phyloP scores from a whole-genome alignment of 2,113 vertebrate species.

The Serinus canaria region DNA sequence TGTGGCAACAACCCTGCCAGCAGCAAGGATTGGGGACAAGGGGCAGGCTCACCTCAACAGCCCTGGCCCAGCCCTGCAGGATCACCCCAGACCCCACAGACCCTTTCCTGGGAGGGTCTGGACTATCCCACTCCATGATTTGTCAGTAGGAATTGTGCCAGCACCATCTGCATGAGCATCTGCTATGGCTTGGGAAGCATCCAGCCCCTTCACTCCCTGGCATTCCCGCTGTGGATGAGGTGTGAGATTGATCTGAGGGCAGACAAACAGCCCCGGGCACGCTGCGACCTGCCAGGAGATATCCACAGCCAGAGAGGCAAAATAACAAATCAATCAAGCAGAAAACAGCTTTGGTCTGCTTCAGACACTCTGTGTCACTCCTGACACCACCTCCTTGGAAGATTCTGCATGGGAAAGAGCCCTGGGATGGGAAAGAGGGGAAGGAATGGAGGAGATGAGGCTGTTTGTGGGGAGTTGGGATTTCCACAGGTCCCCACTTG shows the following conservation, averaged over 20 bases:
- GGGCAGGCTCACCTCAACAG: background rate
- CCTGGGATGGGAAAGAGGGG: background rate
- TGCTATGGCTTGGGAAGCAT: slow-evolving; percentile 6
- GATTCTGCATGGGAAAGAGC: background rate
- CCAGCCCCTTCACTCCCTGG: background rate
- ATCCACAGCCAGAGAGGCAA: background rate
- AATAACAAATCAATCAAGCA: background rate
- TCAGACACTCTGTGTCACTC: background rate
- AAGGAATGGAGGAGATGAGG: fast-evolving
- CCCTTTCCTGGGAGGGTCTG: background rate
- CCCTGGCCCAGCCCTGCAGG: background rate
- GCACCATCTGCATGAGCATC: slow-evolving; percentile 1
- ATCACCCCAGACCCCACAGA: background rate
- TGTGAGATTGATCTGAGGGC: background rate
- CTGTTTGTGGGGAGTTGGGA: background rate
- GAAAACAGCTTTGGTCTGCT: background rate
- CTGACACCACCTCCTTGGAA: background rate
- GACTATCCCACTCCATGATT: background rate
- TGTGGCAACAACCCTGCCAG: background rate
- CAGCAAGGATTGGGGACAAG: background rate
- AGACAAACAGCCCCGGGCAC: background rate
- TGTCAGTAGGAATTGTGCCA: background rate
- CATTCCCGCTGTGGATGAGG: background rate
- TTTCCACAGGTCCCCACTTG: background rate
- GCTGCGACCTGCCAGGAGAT: background rate